A percentile compares a stretch with the other conserved stretches of the same genome.
These are phyloP conservation scores for Columba janthina DNA, from an alignment of 2,113 vertebrate genomes.

Conservation along the genomic window DNA sequence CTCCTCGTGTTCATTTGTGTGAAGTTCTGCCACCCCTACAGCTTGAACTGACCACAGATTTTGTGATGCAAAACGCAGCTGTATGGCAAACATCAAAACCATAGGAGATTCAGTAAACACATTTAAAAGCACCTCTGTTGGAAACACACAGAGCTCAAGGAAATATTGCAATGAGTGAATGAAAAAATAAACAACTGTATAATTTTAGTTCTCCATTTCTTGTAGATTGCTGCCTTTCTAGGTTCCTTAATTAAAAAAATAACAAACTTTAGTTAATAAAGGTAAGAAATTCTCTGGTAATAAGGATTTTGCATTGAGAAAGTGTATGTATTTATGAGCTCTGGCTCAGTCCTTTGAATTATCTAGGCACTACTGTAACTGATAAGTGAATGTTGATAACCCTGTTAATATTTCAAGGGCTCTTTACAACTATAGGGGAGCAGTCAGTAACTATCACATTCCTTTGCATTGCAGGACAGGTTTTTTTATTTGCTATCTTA, in stretches of 20 bases:
- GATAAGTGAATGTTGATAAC: conserved; percentile 54
- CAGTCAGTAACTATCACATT: not conserved
- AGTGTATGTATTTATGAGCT: not conserved
- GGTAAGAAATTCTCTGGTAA: not conserved
- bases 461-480: conserved; percentile 31
- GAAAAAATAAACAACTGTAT: not conserved
- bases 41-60: not conserved
- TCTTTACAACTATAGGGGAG: conserved; percentile 9
- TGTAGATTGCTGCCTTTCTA: not conserved
- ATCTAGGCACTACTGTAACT: conserved; percentile 27
- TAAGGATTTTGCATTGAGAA: not conserved
- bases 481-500: conserved; percentile 44
- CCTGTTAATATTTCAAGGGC: conserved; percentile 65
- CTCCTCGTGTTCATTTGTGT: not conserved
- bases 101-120: not conserved
- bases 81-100: not conserved
- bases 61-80: not conserved
- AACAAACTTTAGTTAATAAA: not conserved
- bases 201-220: not conserved
- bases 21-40: not conserved
- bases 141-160: not conserved
- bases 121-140: not conserved
- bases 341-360: conserved; percentile 16
- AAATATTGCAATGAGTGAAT: not conserved
- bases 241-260: not conserved